phyloP scores from a whole-genome alignment of 2,113 vertebrate species.

The Carassius auratus region DNA sequence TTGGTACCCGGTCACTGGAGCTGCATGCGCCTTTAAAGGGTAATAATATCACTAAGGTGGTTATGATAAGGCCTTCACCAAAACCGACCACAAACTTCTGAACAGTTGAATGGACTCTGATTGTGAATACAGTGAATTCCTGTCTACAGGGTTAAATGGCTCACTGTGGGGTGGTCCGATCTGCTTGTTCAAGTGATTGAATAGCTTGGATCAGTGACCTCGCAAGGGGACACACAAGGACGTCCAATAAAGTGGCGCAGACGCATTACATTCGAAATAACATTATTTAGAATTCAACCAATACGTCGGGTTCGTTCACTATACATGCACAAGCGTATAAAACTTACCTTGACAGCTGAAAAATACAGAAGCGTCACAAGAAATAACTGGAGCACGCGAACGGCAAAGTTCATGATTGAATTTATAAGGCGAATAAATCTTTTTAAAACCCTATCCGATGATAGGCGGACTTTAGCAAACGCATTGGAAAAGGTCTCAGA shows the following conservation, averaged over 20 bases:
- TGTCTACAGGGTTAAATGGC: neutral
- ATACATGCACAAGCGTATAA: neutral
- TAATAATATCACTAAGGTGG: constrained; percentile 72
- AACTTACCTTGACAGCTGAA: constrained; percentile 82
- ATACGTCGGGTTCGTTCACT: neutral
- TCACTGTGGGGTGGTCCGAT: constrained; percentile 47
- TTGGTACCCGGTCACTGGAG: neutral
- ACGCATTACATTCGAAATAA: constrained; percentile 2
- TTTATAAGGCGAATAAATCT: constrained; percentile 57
- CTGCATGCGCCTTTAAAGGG: constrained; percentile 74
- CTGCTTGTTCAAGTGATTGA: constrained; percentile 58
- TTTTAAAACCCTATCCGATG: constrained; percentile 71
- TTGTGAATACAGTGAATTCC: neutral
- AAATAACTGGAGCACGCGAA: constrained; percentile 81
- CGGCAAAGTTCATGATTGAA: constrained; percentile 82
- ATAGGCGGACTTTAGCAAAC: constrained; percentile 65
- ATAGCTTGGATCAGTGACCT: constrained; percentile 70
- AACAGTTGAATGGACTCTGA: neutral
- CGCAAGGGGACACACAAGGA: constrained; percentile 71
- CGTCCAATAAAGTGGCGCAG: constrained; percentile 66
- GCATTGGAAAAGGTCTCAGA: constrained; percentile 64
- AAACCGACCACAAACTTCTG: constrained; percentile 27
- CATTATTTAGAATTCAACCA: neutral
- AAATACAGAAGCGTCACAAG: constrained; percentile 73
- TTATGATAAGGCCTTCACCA: constrained; percentile 66